Conservation (phyloP, 1,140 invertebrate species). For the Drosophila pandora region DNA sequence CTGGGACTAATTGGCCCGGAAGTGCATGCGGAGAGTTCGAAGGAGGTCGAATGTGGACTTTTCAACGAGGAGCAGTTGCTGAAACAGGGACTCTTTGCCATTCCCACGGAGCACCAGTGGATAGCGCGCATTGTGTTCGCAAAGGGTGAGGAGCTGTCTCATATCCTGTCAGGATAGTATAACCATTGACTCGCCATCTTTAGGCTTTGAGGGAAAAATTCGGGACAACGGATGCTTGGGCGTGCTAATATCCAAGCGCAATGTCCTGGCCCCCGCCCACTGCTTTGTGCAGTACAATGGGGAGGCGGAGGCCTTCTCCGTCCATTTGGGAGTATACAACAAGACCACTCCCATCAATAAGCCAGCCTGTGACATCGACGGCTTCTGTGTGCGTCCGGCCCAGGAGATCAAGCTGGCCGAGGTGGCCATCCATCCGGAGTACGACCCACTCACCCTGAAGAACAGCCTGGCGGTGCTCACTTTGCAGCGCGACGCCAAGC, state of each 20-base stretch:
- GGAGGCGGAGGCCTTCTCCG: constrained; percentile 45
- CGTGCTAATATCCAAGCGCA: constrained; percentile 51
- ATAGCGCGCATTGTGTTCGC: constrained; percentile 47
- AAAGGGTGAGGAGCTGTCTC: constrained; percentile 35
- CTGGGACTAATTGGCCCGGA: constrained; percentile 3
- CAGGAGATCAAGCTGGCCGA: constrained; percentile 59
- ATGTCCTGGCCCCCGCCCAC: constrained; percentile 64
- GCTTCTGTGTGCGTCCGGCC: constrained; percentile 59
- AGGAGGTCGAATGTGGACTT: constrained; percentile 37
- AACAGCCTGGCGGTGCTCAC: constrained; percentile 60
- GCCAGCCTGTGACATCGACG: constrained; percentile 38
- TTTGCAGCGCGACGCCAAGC: constrained; percentile 46
- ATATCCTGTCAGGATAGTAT: too few relatives aligned
- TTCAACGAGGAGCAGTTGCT: constrained; percentile 44
- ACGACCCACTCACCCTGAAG: constrained; percentile 57
- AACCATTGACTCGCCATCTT: neutral
- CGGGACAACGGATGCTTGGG: constrained; percentile 46
- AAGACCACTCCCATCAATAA: constrained; percentile 33
- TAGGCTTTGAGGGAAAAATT: constrained; percentile 50
- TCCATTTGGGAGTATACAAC: constrained; percentile 66
- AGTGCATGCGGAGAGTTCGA: constrained; percentile 4
- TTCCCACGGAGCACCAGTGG: constrained; percentile 69
- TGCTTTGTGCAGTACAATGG: constrained; percentile 62
- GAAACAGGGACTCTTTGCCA: constrained; percentile 27
- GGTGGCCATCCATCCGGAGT: constrained; percentile 66